Conservation (phyloP, 2,797 vertebrate species). For the Danio tinwini region DNA sequence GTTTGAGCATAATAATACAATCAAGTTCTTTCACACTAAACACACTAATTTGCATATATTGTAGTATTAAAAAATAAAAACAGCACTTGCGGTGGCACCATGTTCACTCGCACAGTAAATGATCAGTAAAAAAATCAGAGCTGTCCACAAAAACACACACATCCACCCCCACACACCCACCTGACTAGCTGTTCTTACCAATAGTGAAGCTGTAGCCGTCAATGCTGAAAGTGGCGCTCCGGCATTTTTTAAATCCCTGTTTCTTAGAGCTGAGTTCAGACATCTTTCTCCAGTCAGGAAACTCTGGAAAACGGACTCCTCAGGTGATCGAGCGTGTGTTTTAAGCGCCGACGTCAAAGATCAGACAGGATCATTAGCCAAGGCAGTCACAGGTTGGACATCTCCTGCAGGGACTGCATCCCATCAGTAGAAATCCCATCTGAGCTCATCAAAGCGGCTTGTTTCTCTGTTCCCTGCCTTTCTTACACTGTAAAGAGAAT, state of each 20-base stretch:
- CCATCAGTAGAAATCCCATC: constrained; percentile 29
- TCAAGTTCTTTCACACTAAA: not conserved
- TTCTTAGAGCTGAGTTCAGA: constrained; percentile 83
- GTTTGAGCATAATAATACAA: not conserved
- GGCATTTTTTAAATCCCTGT: constrained; percentile 92
- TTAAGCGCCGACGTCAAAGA: not conserved
- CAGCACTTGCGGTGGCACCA: not conserved
- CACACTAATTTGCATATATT: not conserved
- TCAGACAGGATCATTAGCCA: constrained; percentile 42
- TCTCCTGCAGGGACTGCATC: constrained; percentile 21
- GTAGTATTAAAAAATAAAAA: not conserved
- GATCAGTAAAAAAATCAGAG: not conserved
- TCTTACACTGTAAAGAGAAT: constrained; percentile 38
- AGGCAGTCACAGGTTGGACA: constrained; percentile 23
- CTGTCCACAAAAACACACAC: constrained; percentile 15
- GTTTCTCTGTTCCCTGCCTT: constrained; percentile 37
- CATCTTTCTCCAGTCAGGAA: constrained; percentile 73
- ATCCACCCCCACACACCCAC: constrained; percentile 9
- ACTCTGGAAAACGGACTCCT: constrained; percentile 35
- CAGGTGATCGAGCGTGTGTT: constrained; percentile 29
- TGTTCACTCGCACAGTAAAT: not conserved
- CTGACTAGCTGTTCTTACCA: constrained; percentile 78
- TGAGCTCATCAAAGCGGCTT: constrained; percentile 18
- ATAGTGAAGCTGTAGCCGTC: constrained; percentile 97
- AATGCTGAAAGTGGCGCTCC: constrained; percentile 92